Evolutionary conservation across 2,113 vertebrate genomes (phyloP).

Genomic region (Amazona vittata): DNA sequence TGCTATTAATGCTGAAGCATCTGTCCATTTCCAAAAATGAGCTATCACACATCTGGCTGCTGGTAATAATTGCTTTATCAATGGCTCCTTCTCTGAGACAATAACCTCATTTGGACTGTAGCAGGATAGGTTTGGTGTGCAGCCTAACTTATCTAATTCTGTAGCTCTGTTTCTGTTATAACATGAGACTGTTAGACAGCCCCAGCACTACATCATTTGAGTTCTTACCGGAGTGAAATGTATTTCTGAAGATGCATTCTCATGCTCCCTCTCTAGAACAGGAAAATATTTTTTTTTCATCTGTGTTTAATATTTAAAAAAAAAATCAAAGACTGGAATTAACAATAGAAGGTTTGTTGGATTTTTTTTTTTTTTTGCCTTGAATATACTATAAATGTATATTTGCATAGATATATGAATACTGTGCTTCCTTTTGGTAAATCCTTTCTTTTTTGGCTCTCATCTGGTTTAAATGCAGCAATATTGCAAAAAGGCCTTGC

Average conservation of each 20-base stretch:
- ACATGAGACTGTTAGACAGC: not conserved
- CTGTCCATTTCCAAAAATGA: slow-evolving; percentile 62
- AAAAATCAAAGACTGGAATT: not conserved
- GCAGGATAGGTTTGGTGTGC: not conserved
- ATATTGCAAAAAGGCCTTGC: not conserved
- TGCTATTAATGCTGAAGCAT: slow-evolving; percentile 4
- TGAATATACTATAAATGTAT: not conserved
- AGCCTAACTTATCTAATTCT: slow-evolving; percentile 13
- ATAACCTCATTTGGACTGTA: slow-evolving; percentile 54
- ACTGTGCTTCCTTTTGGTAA: not conserved
- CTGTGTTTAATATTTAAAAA: not conserved
- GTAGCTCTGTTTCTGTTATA: not conserved
- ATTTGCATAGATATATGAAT: not conserved
- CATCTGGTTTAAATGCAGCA: not conserved
- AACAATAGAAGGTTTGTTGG: not conserved
- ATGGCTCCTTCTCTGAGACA: slow-evolving; percentile 47
- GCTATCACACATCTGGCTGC: slow-evolving; percentile 59
- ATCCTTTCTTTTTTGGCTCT: not conserved
- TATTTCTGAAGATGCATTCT: not conserved
- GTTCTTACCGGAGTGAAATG: not conserved
- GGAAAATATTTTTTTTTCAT: not conserved
- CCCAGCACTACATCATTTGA: not conserved
- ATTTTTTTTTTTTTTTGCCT: not conserved
- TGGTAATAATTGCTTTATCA: slow-evolving; percentile 56
- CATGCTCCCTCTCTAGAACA: not conserved